Evolutionary conservation across 2,113 vertebrate species (phyloP).

Genomic region (Platysternon megacephalum): DNA sequence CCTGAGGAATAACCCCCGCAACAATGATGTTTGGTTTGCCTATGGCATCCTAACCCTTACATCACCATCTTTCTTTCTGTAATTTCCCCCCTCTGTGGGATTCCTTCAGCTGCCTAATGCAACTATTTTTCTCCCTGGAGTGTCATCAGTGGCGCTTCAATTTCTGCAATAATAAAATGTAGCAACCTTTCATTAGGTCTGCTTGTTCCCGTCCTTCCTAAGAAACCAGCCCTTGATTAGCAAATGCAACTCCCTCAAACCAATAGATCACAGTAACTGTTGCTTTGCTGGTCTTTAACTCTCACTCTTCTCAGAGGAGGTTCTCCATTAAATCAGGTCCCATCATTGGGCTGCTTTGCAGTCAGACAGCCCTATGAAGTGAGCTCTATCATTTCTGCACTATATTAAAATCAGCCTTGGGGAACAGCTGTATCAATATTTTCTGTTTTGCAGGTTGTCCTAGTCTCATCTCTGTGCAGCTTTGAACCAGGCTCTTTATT

Average conservation of each 20-base stretch:
- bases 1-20: not conserved
- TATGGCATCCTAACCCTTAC: not conserved
- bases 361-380: not conserved
- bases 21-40: not conserved
- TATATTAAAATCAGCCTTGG: rapidly evolving
- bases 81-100: not conserved
- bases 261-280: rapidly evolving
- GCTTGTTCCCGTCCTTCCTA: not conserved
- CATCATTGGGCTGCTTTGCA: not conserved
- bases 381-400: not conserved
- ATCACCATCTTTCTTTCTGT: not conserved
- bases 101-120: no score
- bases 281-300: not conserved
- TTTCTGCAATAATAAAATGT: rapidly evolving
- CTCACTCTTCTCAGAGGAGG: not conserved
- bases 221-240: not conserved
- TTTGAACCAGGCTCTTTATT: not conserved
- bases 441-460: not conserved
- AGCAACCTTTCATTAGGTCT: rapidly evolving
- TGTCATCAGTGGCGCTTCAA: not conserved
- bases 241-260: not conserved
- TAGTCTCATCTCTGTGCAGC: not conserved
- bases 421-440: not conserved
- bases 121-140: not conserved
- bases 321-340: not conserved